Evolutionary conservation across 2,888 invertebrate species (phyloP), one percentile per base, ranked within the genome.

Genomic region (Xestia c-nigrum): DNA sequence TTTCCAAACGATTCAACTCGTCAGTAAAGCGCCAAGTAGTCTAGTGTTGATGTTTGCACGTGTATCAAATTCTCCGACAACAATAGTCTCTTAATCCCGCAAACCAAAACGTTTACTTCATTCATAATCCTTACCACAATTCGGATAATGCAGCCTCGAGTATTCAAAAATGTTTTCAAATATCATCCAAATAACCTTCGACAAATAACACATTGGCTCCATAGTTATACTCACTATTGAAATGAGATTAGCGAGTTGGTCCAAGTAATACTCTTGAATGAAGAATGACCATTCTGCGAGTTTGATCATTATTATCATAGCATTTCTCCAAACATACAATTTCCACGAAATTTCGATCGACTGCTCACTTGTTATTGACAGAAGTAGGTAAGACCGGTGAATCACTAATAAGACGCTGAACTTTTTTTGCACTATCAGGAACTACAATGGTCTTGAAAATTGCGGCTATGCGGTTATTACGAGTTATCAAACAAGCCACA

Each of bases 281-380:
- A 72, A 76, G 77, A 72, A 76, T 76, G 63, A 77, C 40, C 47
- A 74, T 69, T 74, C 21, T 50, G 14, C n/a, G 10, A 50, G 50
- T 46, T 43, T 57, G 3, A 47, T 47, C 12, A 31, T 24, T 66
- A 50, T 16, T 66, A 50, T 59, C 21, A 10, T 63, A 12, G 19
- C 52, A 21, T 38, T 55, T 38, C 43, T 38, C 50, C 5, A 0
- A 38, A 57, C 16, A 72, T 6, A 50, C 9, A 55, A 43, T 24
- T 84, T 85, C 86, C 21, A 31, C 50, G 86, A 83, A 85, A 63
- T 74, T 40, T 46, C 63, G 31, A 24, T 74, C 14, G 24, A 71
- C 19, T 85, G 83, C 74, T 83, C 83, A 74, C 50, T 83, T 85
- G 14, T 4, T n/a, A 43, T 14, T 59, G 4, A 59, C 10, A 43